phyloP scores from a whole-genome alignment of 2,797 vertebrate species.

The Poeciliopsis infans region DNA sequence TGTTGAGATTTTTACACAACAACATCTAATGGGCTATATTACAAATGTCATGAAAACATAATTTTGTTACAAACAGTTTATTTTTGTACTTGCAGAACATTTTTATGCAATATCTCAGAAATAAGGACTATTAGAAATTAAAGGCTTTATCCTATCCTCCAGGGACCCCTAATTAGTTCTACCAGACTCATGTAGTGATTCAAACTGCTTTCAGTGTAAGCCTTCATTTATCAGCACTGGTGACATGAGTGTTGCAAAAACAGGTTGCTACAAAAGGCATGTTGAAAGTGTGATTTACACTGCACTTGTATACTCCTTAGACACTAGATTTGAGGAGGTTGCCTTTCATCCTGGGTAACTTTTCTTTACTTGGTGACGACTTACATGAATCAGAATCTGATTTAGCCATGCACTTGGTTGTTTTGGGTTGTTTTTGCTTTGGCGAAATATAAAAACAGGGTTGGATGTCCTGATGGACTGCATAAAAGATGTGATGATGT shows the following conservation, averaged over 20 bases:
- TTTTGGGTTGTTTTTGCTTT: constrained; percentile 1
- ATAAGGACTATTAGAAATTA: constrained; percentile 66
- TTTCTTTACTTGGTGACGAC: constrained; percentile 26
- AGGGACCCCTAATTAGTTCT: constrained; percentile 60
- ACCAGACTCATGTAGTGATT: constrained; percentile 56
- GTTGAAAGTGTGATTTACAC: constrained; percentile 42
- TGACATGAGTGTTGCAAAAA: constrained; percentile 52
- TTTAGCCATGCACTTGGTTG: constrained; percentile 33
- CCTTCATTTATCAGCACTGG: constrained; percentile 55
- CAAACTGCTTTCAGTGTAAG: constrained; percentile 69
- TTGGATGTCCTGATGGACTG: constrained; percentile 40
- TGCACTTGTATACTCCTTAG: constrained; percentile 39
- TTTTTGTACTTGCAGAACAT: constrained; percentile 77
- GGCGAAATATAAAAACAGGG: constrained; percentile 20
- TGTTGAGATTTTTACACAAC: constrained; percentile 69
- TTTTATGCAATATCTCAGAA: constrained; percentile 76
- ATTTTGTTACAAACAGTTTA: constrained; percentile 81
- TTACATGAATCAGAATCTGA: constrained; percentile 38
- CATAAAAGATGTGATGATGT: constrained; percentile 50
- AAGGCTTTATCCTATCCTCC: constrained; percentile 70
- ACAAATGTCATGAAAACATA: constrained; percentile 74
- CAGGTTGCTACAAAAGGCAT: constrained; percentile 36
- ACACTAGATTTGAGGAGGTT: constrained; percentile 54
- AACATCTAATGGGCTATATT: constrained; percentile 52
- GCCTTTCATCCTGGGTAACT: constrained; percentile 56